Percentiles rank a stretch among this genome's conserved stretches.
Evolutionary conservation across 2,888 invertebrate genomes (phyloP).

Genomic region (Phymatocera aterrima): DNA sequence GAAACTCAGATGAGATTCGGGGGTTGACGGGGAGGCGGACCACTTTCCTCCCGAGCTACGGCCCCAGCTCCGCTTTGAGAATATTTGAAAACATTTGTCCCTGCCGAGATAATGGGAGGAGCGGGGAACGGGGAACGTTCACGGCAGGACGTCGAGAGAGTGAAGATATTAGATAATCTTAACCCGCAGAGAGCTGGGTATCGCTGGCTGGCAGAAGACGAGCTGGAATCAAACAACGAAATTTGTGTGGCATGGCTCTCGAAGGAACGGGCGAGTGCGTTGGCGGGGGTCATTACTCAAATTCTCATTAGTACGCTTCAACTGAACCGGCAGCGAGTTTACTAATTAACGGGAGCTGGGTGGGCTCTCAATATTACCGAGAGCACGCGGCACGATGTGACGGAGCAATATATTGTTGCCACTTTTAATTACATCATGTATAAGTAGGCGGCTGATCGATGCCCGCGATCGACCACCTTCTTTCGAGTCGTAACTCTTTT

Average conservation of each 20-base stretch:
- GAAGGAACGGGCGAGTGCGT: slow-evolving; percentile 59
- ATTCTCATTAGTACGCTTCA: slow-evolving; percentile 68
- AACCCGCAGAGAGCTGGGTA: not conserved
- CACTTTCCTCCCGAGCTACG: too few relatives aligned
- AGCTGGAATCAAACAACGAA: slow-evolving; percentile 37
- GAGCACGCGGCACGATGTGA: slow-evolving; percentile 50
- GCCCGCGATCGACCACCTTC: slow-evolving; percentile 43
- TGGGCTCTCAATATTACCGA: slow-evolving; percentile 62
- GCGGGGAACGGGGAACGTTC: not conserved
- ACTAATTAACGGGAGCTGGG: slow-evolving; percentile 68
- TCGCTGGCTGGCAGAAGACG: not conserved
- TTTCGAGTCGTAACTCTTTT: not conserved
- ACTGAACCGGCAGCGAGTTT: slow-evolving; percentile 66
- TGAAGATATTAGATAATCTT: slow-evolving; percentile 22
- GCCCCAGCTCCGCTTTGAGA: not conserved
- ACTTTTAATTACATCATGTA: slow-evolving; percentile 62
- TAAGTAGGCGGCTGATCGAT: slow-evolving; percentile 57
- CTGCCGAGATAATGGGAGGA: not conserved
- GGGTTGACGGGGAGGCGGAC: too few relatives aligned
- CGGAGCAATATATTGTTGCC: slow-evolving; percentile 61
- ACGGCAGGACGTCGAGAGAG: not conserved
- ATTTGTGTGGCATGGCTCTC: slow-evolving; percentile 14
- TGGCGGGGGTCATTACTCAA: slow-evolving; percentile 68
- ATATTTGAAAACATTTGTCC: not conserved
- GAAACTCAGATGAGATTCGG: too few relatives aligned